These are phyloP conservation scores for Myiagra hebetior DNA, from an alignment of 2,113 vertebrate species.

Conservation along the genomic window DNA sequence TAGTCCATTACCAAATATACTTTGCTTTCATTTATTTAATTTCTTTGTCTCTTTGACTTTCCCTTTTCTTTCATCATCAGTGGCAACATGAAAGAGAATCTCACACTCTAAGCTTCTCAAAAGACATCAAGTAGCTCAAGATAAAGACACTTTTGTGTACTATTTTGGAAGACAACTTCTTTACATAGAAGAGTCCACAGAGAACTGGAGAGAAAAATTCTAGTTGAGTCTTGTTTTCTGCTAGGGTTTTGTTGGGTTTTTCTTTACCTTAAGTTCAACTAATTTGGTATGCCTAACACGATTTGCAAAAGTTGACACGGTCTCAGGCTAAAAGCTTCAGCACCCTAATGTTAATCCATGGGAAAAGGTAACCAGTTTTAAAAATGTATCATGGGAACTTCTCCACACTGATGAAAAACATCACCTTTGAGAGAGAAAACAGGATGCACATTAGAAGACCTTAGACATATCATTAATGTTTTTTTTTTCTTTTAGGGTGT, in stretches of 20 bases:
- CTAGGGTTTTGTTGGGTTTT: not conserved
- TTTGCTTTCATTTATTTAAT: not conserved
- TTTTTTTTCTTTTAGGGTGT: not conserved
- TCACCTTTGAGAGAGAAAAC: not conserved
- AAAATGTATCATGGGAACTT: not conserved
- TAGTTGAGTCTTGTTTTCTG: not conserved
- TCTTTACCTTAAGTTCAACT: not conserved
- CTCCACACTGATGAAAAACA: not conserved
- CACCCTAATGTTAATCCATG: not conserved
- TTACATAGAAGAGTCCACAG: not conserved
- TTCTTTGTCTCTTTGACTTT: not conserved
- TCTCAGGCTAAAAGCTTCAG: not conserved
- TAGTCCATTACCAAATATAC: not conserved
- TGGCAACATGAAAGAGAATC: not conserved
- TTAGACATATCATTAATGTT: not conserved
- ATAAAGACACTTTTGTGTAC: not conserved
- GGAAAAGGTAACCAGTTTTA: not conserved
- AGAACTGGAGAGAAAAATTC: not conserved
- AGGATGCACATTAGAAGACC: not conserved
- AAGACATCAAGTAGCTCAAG: not conserved
- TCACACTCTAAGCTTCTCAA: not conserved
- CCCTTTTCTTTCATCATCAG: not conserved
- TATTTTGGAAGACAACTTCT: not conserved
- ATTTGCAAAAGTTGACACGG: not conserved
- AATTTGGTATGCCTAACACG: not conserved